phyloP scores from a whole-genome alignment of 2,113 vertebrate species.

The Calyptommatus sinebrachiatus region DNA sequence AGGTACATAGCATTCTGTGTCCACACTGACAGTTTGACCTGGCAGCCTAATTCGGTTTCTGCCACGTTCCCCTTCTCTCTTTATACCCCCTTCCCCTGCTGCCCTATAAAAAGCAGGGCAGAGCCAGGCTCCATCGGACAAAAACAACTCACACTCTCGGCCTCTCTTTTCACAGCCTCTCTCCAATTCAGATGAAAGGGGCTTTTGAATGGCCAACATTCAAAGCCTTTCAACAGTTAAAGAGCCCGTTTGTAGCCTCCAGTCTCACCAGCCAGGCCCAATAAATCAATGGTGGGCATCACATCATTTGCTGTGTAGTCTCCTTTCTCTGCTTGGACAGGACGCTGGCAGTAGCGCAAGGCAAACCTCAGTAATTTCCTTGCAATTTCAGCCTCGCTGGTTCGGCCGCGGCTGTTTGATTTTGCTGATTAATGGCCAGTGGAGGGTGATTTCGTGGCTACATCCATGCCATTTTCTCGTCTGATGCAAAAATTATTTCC shows the following conservation, averaged over 20 bases:
- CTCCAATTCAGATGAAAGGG: background rate
- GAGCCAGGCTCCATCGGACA: background rate
- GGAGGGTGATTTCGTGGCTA: too few species aligned
- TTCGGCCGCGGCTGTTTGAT: too few species aligned
- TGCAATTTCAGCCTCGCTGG: background rate
- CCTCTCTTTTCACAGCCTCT: background rate
- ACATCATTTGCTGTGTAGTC: conserved; percentile 23
- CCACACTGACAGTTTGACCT: background rate
- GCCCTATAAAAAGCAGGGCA: background rate
- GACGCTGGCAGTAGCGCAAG: fast-evolving
- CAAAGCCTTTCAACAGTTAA: conserved; percentile 37
- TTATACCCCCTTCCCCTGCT: background rate
- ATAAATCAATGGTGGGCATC: conserved; percentile 8
- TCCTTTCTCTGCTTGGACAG: background rate
- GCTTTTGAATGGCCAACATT: conserved; percentile 19
- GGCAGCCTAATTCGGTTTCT: background rate
- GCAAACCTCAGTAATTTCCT: background rate
- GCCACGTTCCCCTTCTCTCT: background rate
- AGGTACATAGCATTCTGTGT: background rate
- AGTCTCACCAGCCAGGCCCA: conserved; percentile 18
- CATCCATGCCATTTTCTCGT: too few species aligned
- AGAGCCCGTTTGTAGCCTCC: conserved; percentile 24
- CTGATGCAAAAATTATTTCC: too few species aligned
- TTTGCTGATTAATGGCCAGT: too few species aligned
- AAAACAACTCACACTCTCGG: background rate